Base-by-base conservation (phyloP, 1,140 invertebrate genomes). In the Myzus persicae region DNA sequence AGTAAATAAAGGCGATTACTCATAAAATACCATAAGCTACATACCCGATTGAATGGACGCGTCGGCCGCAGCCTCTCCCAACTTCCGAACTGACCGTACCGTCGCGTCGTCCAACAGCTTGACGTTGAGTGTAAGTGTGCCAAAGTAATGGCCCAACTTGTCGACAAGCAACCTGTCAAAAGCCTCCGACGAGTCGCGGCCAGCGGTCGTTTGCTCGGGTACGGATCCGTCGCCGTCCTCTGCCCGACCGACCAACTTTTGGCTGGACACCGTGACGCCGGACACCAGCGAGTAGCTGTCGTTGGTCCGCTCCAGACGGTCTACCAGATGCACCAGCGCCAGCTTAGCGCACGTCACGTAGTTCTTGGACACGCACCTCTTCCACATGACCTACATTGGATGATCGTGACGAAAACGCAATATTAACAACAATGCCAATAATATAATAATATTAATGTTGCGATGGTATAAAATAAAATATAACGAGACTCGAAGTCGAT, bases 331-430 rank as follows among this genome's bases (percentile, higher is more conserved):
- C 24, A 97, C 96, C n/a, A 98, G 96, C 95, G 98, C 97, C 88
- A 98, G 95, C 95, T 98, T 98, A 26, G 98, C 95, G 94, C 97
- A 98, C 48, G 97, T 97, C 18, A 96, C 95, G 95, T 97, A 97
- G 94, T 97, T 97, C 0, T 96, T 96, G 14, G 96, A 96, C 40
- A 96, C 95, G 94, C 97, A 98, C 38, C 94, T 88, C 81, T 94
- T 94, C 88, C 94, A 93, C 93, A 94, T 93, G 42, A 94, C 91
- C 94, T 94, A 94, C 26, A 42, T 40, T 24, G 9, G 24, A 22
- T 1, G 8, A 9, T 38, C 36, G 20, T 38, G 4, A 24, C 3
- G 38, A 84, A 40, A 84, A 26, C 38, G 22, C 8, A 26, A 40
- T n/a, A 18, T 76, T 76, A 76, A n/a, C 59, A 76, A 76, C 31